These are phyloP conservation scores for Cheilosia soror DNA, from an alignment of 2,888 invertebrate species.

Conservation along the genomic window DNA sequence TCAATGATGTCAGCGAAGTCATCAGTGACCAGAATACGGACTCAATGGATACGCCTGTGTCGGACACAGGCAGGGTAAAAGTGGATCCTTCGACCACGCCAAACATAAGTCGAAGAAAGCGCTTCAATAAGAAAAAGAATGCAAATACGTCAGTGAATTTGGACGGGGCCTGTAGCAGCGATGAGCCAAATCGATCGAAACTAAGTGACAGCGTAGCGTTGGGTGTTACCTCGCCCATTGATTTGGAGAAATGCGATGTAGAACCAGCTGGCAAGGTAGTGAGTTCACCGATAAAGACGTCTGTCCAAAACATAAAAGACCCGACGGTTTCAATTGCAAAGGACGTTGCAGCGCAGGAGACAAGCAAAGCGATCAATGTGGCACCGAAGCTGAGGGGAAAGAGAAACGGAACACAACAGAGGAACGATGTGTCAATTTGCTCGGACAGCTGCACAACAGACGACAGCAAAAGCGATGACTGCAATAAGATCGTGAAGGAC, in stretches of 20 bases:
- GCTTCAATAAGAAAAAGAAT: conserved; percentile 65
- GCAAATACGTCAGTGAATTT: conserved; percentile 8
- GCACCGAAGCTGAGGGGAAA: conserved; percentile 81
- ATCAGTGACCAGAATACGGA: neutral
- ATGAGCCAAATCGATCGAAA: conserved; percentile 34
- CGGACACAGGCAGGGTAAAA: conserved; percentile 21
- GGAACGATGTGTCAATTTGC: conserved; percentile 47
- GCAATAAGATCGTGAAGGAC: conserved; percentile 43
- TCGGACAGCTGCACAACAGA: conserved; percentile 61
- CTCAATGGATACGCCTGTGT: neutral
- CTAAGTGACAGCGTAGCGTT: neutral
- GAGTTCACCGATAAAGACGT: conserved; percentile 42
- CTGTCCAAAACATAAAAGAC: conserved; percentile 47
- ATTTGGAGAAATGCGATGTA: conserved; percentile 48
- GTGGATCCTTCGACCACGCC: neutral
- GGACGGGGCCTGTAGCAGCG: conserved; percentile 39
- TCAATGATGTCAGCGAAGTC: neutral
- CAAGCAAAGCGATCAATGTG: conserved; percentile 80
- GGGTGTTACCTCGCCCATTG: conserved; percentile 6
- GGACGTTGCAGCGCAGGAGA: conserved; percentile 28
- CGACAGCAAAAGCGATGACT: conserved; percentile 66
- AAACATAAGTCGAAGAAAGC: conserved; percentile 34
- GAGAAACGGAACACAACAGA: conserved; percentile 76
- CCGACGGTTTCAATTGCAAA: neutral
- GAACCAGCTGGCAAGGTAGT: conserved; percentile 22